A percentile compares a stretch with the other conserved stretches of the same genome.
These are phyloP conservation scores for Gyps fulvus DNA, from an alignment of 2,113 vertebrate genomes.

Conservation along the genomic window DNA sequence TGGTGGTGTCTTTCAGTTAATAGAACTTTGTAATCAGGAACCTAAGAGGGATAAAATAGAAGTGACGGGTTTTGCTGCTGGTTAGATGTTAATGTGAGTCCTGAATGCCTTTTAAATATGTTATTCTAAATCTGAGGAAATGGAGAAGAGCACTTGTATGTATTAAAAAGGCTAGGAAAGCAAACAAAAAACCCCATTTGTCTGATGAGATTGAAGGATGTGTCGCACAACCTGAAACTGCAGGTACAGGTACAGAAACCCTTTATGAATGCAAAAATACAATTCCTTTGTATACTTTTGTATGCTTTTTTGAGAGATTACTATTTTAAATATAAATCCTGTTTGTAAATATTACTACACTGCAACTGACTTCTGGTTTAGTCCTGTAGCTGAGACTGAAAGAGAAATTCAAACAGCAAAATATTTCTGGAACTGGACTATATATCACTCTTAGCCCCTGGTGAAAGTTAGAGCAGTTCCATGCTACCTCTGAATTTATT, in stretches of 20 bases:
- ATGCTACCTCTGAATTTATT: background rate
- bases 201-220: slow-evolving; percentile 10
- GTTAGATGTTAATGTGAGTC: background rate
- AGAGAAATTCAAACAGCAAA: background rate
- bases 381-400: background rate
- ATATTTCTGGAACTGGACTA: background rate
- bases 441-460: background rate
- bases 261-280: background rate
- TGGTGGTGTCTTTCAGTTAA: slow-evolving; percentile 45
- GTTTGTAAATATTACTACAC: background rate
- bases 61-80: slow-evolving; percentile 14
- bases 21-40: slow-evolving; percentile 46
- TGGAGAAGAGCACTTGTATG: background rate
- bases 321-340: background rate
- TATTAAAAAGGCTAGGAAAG: slow-evolving; percentile 35
- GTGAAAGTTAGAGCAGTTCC: background rate
- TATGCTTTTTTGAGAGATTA: background rate
- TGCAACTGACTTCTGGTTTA: background rate
- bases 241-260: background rate
- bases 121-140: slow-evolving; percentile 1
- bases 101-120: slow-evolving; percentile 3
- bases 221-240: background rate
- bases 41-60: background rate
- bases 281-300: background rate
- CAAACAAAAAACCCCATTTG: background rate